Evolutionary conservation across 2,797 vertebrate species (phyloP), one percentile per base, ranked within the genome.

Genomic region (Melanotaenia maccullochi): DNA sequence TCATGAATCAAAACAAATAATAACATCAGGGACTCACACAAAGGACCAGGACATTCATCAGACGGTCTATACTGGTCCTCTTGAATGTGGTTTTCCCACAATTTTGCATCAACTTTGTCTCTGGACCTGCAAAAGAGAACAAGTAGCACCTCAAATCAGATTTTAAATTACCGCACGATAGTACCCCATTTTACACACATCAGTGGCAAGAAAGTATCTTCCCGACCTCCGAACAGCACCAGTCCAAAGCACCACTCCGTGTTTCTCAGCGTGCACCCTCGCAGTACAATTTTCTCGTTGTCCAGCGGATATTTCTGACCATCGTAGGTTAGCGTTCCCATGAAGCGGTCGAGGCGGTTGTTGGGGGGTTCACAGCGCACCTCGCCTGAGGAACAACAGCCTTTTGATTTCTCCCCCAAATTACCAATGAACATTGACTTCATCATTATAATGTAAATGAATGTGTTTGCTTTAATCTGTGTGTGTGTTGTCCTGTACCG

Each of bases 31-130:
- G 5, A 89, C 97, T 96, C 91, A 99, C 97, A 93, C 95, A 95
- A 63, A 99, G 75, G 68, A 99, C 97, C 0, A 99, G 91, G 71
- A 96, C 66, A 7, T 99, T 98, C 97, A 99, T 96, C 76, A 99
- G 95, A 1, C 94, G 95, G 84, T 99, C 98, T 0, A 98, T 95
- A 30, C 96, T 97, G 0, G 97, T 99, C 84, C 96, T 92, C 89
- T 99, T 99, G 74, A 99, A 97, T 1, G 90, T 95, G 72, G 88
- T 95, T 85, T 94, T 97, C 57, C 97, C 98, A 59, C 95, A 96
- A 89, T 99, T 99, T 86, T 99, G 97, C 97, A 99, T 99, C 70
- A 99, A 91, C 83, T 99, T 99, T 0, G 97, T 98, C 73, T 99
- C 97, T 65, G 96, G 97, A 60, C 98, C 98, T 99, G 84, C n/a